Evolutionary conservation across 2,113 vertebrate genomes (phyloP).

Genomic region (Progne subis): DNA sequence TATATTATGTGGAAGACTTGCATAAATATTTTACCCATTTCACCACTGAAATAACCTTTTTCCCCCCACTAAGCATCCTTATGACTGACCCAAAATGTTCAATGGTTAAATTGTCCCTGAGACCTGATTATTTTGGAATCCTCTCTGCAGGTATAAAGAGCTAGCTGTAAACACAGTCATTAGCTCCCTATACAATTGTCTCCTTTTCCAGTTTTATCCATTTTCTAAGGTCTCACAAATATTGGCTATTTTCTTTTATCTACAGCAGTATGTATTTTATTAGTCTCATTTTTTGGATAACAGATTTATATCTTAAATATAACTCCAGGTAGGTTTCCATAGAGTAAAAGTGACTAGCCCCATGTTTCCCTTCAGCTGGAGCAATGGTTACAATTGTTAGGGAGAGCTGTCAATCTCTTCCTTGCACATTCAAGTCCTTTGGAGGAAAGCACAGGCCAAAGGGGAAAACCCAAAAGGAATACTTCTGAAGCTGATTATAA

Average conservation of each 20-base stretch:
- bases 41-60: not conserved
- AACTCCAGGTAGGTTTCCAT: slow-evolving; percentile 1
- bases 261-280: not conserved
- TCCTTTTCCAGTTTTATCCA: not conserved
- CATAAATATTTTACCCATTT: not conserved
- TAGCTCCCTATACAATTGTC: not conserved
- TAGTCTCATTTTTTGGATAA: slow-evolving; percentile 33
- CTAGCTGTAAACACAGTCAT: slow-evolving; percentile 24
- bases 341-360: slow-evolving; percentile 9
- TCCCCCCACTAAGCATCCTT: not conserved
- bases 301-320: slow-evolving; percentile 12
- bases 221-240: not conserved
- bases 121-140: slow-evolving; percentile 26
- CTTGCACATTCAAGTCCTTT: slow-evolving; percentile 38
- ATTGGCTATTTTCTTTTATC: not conserved
- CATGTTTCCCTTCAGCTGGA: slow-evolving; percentile 3
- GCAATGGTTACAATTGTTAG: not conserved
- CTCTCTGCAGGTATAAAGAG: slow-evolving; percentile 10
- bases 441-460: slow-evolving; percentile 38
- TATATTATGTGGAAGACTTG: not conserved
- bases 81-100: not conserved
- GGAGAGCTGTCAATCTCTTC: slow-evolving; percentile 56
- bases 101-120: not conserved
- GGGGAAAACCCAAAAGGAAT: slow-evolving; percentile 17
- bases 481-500: slow-evolving; percentile 35